Evolutionary conservation across 2,113 vertebrate species (phyloP).

Genomic region (Erinaceus europaeus): DNA sequence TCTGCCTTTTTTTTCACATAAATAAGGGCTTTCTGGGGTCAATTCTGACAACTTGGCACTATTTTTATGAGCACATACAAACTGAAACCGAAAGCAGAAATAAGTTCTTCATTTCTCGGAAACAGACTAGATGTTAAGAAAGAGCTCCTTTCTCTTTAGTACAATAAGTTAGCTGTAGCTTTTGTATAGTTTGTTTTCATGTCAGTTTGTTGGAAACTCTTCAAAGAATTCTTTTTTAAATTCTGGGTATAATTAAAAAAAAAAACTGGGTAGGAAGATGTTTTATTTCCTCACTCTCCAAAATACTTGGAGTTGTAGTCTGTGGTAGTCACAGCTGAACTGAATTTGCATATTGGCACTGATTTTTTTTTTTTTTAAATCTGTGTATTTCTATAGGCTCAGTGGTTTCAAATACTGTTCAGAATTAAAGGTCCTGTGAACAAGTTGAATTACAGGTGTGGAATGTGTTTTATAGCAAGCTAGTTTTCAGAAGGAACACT

Average conservation of each 20-base stretch:
- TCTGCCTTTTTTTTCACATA: background rate
- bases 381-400: background rate
- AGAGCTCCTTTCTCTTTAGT: too few species aligned
- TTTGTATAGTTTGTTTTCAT: background rate
- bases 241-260: too few species aligned
- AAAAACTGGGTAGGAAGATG: background rate
- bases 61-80: background rate
- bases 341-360: background rate
- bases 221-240: background rate
- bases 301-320: background rate
- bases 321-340: background rate
- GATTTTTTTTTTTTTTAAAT: too few species aligned
- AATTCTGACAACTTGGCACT: background rate
- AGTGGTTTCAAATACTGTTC: background rate
- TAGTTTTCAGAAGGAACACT: background rate
- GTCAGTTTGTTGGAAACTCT: background rate
- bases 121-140: background rate
- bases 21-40: background rate
- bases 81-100: background rate
- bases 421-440: background rate
- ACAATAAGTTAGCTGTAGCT: background rate
- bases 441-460: background rate
- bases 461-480: background rate
- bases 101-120: background rate
- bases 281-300: background rate